Conservation (phyloP, 2,797 vertebrate species). For the Stomatorhinus walkeri region DNA sequence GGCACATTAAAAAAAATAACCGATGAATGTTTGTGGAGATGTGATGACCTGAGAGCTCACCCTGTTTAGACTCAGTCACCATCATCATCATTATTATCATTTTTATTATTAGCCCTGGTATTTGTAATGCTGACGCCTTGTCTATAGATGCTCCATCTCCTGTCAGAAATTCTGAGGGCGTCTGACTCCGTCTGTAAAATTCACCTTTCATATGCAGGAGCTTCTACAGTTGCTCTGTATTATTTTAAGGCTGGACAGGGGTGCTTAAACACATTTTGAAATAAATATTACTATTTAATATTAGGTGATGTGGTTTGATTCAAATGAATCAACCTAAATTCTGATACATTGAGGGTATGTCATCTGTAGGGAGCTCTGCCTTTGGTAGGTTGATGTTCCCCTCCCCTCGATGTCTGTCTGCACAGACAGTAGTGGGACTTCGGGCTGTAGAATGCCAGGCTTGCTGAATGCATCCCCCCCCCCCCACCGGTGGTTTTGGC, state of each 20-base stretch:
- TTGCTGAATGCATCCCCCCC: not conserved
- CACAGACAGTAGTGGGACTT: not conserved
- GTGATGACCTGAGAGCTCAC: not conserved
- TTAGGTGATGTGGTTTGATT: not conserved
- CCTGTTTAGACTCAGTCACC: not conserved
- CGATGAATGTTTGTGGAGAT: slow-evolving; percentile 51
- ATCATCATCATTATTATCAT: not conserved
- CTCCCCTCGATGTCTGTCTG: not conserved
- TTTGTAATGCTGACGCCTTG: not conserved
- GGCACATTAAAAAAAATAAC: slow-evolving; percentile 22
- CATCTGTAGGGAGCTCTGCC: not conserved
- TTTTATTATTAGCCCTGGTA: not conserved
- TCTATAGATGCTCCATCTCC: not conserved
- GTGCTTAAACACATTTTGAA: not conserved
- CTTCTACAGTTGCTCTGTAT: not conserved
- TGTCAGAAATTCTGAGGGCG: not conserved
- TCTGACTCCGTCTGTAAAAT: not conserved
- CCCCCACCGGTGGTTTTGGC: not conserved
- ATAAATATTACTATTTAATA: not conserved
- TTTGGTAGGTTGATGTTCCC: not conserved
- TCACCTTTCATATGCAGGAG: not conserved
- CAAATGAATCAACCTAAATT: not conserved
- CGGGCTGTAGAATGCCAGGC: not conserved
- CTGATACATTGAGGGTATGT: not conserved
- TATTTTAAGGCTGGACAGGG: not conserved